Conservation (phyloP, 2,888 invertebrate genomes). For the Pachymerium ferrugineum region DNA sequence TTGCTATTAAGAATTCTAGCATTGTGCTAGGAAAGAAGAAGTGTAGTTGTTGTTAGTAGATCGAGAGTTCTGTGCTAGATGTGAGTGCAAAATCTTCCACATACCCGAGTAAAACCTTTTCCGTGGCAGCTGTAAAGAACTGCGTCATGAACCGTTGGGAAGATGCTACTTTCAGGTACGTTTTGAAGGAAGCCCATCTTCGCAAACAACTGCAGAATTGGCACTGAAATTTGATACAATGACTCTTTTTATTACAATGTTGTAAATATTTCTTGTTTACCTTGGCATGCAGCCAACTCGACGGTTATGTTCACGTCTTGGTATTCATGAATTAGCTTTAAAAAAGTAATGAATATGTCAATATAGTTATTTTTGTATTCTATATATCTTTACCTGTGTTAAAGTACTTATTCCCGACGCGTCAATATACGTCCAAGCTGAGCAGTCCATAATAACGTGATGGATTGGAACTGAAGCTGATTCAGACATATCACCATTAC, state of each 20-base stretch:
- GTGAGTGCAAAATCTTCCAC: not conserved
- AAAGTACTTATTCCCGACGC: constrained; percentile 33
- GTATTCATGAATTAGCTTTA: constrained; percentile 32
- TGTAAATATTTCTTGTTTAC: not conserved
- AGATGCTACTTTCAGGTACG: constrained; percentile 31
- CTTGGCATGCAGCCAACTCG: constrained; percentile 34
- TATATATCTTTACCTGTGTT: constrained; percentile 32
- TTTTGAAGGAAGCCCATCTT: constrained; percentile 1
- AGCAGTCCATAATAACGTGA: constrained; percentile 36
- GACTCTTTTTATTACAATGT: not conserved
- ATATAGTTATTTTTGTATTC: not conserved
- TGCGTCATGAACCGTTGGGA: constrained; percentile 36
- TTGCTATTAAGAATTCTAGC: not conserved
- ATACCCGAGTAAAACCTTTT: constrained; percentile 19
- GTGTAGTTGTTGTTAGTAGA: not conserved
- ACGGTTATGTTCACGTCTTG: constrained; percentile 32
- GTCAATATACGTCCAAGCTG: constrained; percentile 36
- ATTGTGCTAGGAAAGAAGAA: not conserved
- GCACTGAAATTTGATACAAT: constrained; percentile 4
- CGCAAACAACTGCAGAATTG: constrained; percentile 28
- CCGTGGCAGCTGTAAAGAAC: constrained; percentile 33
- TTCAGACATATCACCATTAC: constrained; percentile 20
- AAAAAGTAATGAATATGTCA: not conserved
- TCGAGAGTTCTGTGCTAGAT: not conserved
- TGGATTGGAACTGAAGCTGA: not conserved